Base-by-base conservation (phyloP, 2,888 invertebrate species). In the Pherbina coryleti region DNA sequence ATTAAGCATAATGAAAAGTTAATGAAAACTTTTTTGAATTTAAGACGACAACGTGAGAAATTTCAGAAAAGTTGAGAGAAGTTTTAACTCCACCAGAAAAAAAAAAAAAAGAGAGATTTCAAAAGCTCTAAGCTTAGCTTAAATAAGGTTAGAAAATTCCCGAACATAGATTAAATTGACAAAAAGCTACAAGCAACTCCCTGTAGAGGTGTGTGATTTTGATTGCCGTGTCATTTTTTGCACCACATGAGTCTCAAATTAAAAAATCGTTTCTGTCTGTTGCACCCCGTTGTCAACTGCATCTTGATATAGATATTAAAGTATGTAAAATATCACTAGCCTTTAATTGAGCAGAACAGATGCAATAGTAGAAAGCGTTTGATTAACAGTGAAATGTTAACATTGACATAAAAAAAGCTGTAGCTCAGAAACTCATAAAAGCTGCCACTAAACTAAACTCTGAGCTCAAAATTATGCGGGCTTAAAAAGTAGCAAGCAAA, bases 41-140 rank as follows among this genome's bases (percentile, higher is more conserved):
- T 49, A 66, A 74, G 25, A 31, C n/a, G 74, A 74, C 53, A 66
- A 66, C 74, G 66, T 74, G 74, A 74, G 64, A 74, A 74, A 31
- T 64, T 64, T 17, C n/a, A 2, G 17, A 28, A 70, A 31, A 9
- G 31, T 34, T 11, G 55, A n/a, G 55, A n/a, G n/a, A 49, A 69
- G 17, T 55, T 11, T 11, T 44, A 1, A 11, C 11, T 44, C 11
- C 14, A 2, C 14, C 14, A 8, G 5, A 37, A 37, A 37, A 4
- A 44, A 44, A 44, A 44, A 3, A 3, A 31, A 31, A 31, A 31
- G 31, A 44, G 44, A 11, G 44, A 37, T 1, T 7, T 14, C 14
- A 44, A 44, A 44, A 11, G 44, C 44, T 44, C 44, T 44, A 11
- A 44, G 19, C 19, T 19, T 7, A n/a, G n/a, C n/a, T 55, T 22